Evolutionary conservation across 1,140 invertebrate genomes (phyloP).

Genomic region (Nasonia longicornis): DNA sequence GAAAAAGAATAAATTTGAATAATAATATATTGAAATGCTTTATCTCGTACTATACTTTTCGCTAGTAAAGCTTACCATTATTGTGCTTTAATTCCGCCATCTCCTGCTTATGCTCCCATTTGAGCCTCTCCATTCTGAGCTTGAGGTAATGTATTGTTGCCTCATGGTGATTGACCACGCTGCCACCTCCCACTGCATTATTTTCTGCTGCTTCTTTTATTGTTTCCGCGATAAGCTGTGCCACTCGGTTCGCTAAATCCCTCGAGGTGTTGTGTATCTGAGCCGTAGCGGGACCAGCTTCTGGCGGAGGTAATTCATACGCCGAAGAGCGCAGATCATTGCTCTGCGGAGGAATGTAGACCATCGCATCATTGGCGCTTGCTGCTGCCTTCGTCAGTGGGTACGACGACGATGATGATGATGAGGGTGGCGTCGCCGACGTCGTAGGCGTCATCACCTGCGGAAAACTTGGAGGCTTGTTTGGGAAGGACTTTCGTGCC

Average conservation of each 20-base stretch:
- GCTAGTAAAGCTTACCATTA: constrained; percentile 61
- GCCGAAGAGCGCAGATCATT: constrained; percentile 44
- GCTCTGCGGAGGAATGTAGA: constrained; percentile 51
- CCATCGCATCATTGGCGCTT: constrained; percentile 51
- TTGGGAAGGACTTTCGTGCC: constrained; percentile 61
- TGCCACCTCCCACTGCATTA: constrained; percentile 47
- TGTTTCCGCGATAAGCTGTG: constrained; percentile 62
- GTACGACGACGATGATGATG: constrained; percentile 4
- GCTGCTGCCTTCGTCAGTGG: neutral
- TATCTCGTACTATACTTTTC: no score
- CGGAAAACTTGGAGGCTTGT: constrained; percentile 52
- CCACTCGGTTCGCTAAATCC: constrained; percentile 61
- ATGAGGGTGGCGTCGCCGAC: neutral
- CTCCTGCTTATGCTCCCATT: constrained; percentile 76
- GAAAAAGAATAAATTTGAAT: neutral
- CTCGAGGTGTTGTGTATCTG: constrained; percentile 60
- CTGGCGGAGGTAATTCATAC: constrained; percentile 62
- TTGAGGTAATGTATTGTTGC: constrained; percentile 72
- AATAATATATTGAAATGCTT: neutral
- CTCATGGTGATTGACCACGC: constrained; percentile 61
- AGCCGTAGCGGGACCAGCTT: constrained; percentile 68
- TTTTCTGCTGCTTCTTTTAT: constrained; percentile 59
- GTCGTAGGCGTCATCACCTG: constrained; percentile 41
- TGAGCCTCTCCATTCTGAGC: constrained; percentile 75
- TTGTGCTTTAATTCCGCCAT: constrained; percentile 75